Conservation (phyloP, 2,113 vertebrate species). For the Onychostruthus taczanowskii region DNA sequence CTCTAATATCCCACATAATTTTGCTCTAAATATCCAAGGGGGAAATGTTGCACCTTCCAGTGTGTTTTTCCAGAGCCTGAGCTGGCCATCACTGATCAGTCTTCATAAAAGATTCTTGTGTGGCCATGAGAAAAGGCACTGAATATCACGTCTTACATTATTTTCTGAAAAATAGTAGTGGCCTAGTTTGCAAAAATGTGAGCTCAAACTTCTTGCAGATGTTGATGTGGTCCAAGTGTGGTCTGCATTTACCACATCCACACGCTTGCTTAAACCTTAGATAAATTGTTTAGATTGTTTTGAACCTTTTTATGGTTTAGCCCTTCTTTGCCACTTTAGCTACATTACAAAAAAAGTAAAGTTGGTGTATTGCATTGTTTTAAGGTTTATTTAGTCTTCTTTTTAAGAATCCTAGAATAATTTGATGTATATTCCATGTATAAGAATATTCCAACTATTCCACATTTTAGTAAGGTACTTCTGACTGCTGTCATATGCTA, state of each 20-base stretch:
- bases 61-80: not conserved
- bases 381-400: not conserved
- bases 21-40: not conserved
- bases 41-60: not conserved
- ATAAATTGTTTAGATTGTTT: not conserved
- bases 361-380: not conserved
- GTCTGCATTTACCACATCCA: not conserved
- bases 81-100: not conserved
- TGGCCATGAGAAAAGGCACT: not conserved
- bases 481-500: not conserved
- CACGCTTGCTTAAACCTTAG: fast-evolving
- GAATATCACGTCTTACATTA: not conserved
- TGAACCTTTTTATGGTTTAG: not conserved
- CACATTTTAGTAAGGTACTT: not conserved
- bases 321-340: not conserved
- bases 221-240: not conserved
- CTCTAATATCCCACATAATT: not conserved
- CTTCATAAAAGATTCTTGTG: not conserved
- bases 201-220: not conserved
- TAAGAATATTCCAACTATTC: not conserved
- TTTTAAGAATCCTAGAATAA: not conserved
- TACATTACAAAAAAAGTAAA: not conserved
- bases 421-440: not conserved
- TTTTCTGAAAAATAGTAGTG: not conserved
- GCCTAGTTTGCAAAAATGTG: not conserved